Conservation (phyloP, 2,888 invertebrate genomes). For the Macrosiphum euphorbiae region DNA sequence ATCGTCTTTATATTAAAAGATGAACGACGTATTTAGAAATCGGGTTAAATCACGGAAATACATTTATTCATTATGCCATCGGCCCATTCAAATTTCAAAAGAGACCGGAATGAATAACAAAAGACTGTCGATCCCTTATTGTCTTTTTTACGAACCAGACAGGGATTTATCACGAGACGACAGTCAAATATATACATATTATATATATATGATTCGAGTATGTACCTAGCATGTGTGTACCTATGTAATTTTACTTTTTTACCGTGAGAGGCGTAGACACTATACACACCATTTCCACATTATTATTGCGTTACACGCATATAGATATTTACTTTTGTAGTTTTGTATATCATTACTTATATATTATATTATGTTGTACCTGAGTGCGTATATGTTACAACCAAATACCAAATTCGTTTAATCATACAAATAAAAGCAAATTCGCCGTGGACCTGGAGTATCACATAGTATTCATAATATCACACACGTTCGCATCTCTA, state of each 20-base stretch:
- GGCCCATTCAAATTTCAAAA: constrained; percentile 28
- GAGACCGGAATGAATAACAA: constrained; percentile 59
- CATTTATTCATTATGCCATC: constrained; percentile 12
- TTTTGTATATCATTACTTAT: background rate
- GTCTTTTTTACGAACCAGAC: constrained; percentile 48
- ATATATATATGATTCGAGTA: background rate
- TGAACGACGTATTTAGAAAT: constrained; percentile 49
- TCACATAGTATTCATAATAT: background rate
- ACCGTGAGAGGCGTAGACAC: background rate
- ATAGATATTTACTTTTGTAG: background rate
- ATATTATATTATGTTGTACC: background rate
- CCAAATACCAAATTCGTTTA: background rate
- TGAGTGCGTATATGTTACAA: background rate
- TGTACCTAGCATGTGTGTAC: background rate
- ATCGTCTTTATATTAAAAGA: constrained; percentile 37
- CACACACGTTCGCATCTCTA: background rate
- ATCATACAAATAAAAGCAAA: background rate
- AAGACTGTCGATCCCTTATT: constrained; percentile 51
- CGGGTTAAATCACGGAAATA: constrained; percentile 62
- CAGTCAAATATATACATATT: background rate
- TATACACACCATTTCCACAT: background rate
- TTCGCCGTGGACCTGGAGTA: background rate
- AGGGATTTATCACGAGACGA: constrained; percentile 11
- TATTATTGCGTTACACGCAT: background rate
- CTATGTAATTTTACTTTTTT: constrained; percentile 9